Evolutionary conservation across 2,888 invertebrate species (phyloP), one percentile per base, ranked within the genome.

Genomic region (Bedellia somnulentella): DNA sequence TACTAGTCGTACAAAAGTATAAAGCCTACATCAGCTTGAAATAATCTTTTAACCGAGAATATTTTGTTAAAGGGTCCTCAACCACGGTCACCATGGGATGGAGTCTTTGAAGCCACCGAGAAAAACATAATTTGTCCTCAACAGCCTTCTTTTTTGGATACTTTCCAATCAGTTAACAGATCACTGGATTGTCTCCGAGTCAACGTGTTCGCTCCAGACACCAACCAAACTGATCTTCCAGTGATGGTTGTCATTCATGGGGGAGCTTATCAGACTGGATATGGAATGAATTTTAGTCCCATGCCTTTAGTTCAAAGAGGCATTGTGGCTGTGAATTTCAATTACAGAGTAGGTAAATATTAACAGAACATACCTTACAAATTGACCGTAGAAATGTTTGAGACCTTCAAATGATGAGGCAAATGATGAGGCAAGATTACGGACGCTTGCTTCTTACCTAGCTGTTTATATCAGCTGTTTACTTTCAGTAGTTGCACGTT

Each of bases 111-210:
- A 13, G 35, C 33, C 5, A 33, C 28, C 5, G 12, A 27, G 16
- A 28, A 24, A 15, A 25, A 28, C 11, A 35, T 35, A 13, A 17
- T 33, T 8, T 35, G 33, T 23, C 35, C 35, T 14, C 35, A 35
- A 33, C 10, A 15, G 10, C 11, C 3, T 3, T 11, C 5, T 5
- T 8, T 15, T 18, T 23, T 18, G 5, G 29, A 30, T 11, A 24
- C 29, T 5, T 24, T 30, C 11, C 29, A 14, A 2, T 2, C 8
- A 6, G 11, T 30, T 2, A 21, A 21, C 12, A 11, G 12, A 27
- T 11, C 23, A 6, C 13, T 22, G 4, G 27, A 35, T 27, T 35
- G 35, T 24, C 29, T 35, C 2, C 11, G 18, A 9, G 16, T 24
- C 8, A 35, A 35, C 18, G 27, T 35, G 1, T 35, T 32, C 15